These are phyloP conservation scores for Liasis olivaceus DNA, from an alignment of 2,797 vertebrate genomes.

Conservation along the genomic window DNA sequence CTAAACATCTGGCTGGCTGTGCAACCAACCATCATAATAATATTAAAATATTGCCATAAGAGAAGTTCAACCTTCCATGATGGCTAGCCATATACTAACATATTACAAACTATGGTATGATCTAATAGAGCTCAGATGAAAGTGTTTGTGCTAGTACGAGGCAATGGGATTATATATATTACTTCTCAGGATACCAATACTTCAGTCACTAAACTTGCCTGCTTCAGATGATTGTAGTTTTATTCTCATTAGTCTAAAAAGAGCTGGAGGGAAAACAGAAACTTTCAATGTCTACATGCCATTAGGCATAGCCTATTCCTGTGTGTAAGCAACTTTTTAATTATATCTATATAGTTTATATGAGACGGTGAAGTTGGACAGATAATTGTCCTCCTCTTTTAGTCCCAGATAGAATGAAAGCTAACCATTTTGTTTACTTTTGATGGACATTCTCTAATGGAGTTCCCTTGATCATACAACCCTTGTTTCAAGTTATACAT, in stretches of 20 bases:
- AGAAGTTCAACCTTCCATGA: neutral
- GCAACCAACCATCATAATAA: neutral
- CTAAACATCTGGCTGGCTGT: neutral
- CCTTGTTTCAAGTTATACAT: neutral
- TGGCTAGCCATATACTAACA: conserved; percentile 18
- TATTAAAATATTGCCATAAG: neutral
- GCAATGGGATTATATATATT: neutral
- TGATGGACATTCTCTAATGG: neutral
- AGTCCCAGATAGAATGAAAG: neutral
- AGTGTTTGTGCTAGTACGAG: neutral
- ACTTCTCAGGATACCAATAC: neutral
- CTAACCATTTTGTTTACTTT: neutral
- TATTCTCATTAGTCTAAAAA: conserved; percentile 6
- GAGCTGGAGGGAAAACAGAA: neutral
- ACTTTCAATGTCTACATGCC: conserved; percentile 7
- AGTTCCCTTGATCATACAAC: neutral
- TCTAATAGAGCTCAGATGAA: conserved; percentile 12
- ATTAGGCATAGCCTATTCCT: fast-evolving
- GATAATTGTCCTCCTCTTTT: neutral
- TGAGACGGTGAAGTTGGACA: neutral
- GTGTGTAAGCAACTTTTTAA: neutral
- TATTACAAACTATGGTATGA: conserved; percentile 27
- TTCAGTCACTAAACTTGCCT: conserved; percentile 9
- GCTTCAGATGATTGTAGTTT: neutral
- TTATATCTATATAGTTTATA: neutral